Evolutionary conservation across 2,888 invertebrate species (phyloP).

Genomic region (Ligdia adustata): DNA sequence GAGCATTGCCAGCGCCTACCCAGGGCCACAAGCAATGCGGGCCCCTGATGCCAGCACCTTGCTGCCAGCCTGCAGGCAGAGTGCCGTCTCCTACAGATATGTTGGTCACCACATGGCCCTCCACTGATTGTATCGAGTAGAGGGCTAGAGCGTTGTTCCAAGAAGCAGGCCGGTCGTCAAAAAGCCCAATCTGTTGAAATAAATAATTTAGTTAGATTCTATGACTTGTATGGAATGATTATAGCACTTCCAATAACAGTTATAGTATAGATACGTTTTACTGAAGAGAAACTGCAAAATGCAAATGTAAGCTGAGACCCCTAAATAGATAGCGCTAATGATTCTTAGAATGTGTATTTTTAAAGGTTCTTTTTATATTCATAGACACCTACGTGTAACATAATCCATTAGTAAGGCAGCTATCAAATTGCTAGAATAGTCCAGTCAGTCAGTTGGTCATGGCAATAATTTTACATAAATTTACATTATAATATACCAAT

Average conservation of each 20-base stretch:
- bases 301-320: too few relatives aligned
- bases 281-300: too few relatives aligned
- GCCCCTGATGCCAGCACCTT: constrained; percentile 63
- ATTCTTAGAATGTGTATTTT: too few relatives aligned
- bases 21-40: constrained; percentile 87
- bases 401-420: too few relatives aligned
- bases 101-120: constrained; percentile 78
- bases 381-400: too few relatives aligned
- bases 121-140: constrained; percentile 57
- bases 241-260: too few relatives aligned
- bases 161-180: constrained; percentile 58
- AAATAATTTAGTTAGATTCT: neutral
- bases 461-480: constrained; percentile 11
- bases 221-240: too few relatives aligned
- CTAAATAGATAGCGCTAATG: too few relatives aligned
- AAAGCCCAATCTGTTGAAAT: constrained; percentile 68
- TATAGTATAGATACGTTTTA: too few relatives aligned
- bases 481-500: constrained; percentile 18
- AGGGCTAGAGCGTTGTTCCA: constrained; percentile 70
- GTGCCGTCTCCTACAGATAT: constrained; percentile 80
- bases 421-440: neutral
- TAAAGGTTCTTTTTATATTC: too few relatives aligned
- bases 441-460: constrained; percentile 9
- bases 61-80: constrained; percentile 85
- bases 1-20: constrained; percentile 86